A percentile compares a stretch with the other conserved stretches of the same genome.
Evolutionary conservation across 2,888 invertebrate species (phyloP).

Genomic region (Harpagoxenus sublaevis): DNA sequence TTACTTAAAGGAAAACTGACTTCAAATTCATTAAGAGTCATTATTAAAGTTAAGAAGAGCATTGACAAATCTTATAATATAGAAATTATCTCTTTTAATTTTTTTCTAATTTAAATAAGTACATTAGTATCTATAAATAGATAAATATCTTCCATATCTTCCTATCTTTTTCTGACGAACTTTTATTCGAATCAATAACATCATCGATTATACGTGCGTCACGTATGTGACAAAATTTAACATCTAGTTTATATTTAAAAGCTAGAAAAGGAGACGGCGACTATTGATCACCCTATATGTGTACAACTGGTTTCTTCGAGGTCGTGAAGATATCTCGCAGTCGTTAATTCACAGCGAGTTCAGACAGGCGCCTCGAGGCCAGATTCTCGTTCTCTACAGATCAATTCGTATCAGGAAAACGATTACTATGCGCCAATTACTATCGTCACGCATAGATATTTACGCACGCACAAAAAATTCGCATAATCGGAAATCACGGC

Average conservation of each 20-base stretch:
- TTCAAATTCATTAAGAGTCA: not conserved
- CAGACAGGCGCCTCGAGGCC: not conserved
- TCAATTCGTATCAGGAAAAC: slow-evolving; percentile 21
- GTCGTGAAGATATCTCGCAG: slow-evolving; percentile 13
- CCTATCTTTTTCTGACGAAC: not conserved
- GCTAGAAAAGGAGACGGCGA: not conserved
- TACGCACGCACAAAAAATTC: not conserved
- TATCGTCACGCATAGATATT: not conserved
- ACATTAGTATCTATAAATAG: not conserved
- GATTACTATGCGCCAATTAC: slow-evolving; percentile 21
- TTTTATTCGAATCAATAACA: not conserved
- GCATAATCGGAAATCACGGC: not conserved
- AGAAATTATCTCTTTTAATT: not conserved
- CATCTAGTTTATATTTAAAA: not conserved
- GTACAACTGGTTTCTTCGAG: slow-evolving; percentile 30
- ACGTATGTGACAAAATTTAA: not conserved
- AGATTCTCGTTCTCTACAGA: not conserved
- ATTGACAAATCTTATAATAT: not conserved
- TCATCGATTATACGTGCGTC: not conserved
- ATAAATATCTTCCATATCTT: not conserved
- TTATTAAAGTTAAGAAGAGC: not conserved
- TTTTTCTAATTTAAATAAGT: not conserved
- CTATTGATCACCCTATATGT: not conserved
- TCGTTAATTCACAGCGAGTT: not conserved
- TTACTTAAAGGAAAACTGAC: not conserved